Evolutionary conservation across 1,140 invertebrate species (phyloP).

Genomic region (Aricia agestis): DNA sequence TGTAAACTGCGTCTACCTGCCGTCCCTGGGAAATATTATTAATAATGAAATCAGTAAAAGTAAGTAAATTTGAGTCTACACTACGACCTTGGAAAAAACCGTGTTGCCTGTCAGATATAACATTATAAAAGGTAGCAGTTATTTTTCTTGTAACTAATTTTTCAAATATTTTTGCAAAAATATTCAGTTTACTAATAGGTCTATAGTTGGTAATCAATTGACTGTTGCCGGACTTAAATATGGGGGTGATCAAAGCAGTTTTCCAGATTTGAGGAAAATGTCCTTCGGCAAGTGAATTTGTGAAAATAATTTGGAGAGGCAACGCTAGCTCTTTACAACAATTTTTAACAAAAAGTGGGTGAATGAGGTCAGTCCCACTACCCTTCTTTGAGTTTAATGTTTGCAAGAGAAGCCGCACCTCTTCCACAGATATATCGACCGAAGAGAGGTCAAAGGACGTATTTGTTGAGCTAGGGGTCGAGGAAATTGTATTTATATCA

Average conservation of each 20-base stretch:
- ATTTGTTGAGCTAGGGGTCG: no score
- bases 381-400: no score
- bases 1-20: conserved; percentile 44
- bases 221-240: conserved; percentile 24
- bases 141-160: conserved; percentile 16
- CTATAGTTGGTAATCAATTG: conserved; percentile 27
- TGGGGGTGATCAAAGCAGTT: conserved; percentile 27
- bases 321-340: no score
- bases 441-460: no score
- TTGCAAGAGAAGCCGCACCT: no score
- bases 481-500: no score
- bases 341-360: no score
- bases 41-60: conserved; percentile 31
- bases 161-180: conserved; percentile 43
- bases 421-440: no score
- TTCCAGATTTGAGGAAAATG: conserved; percentile 25
- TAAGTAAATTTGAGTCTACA: conserved; percentile 27
- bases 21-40: conserved; percentile 27
- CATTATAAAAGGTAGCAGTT: not conserved
- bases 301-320: conserved; percentile 10
- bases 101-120: no score
- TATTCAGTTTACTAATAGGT: conserved; percentile 37
- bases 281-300: conserved; percentile 22
- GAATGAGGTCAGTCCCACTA: no score
- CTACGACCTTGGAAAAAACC: no score